These are phyloP conservation scores for Sylvilagus floridanus DNA, from an alignment of 2,797 vertebrate genomes.

Conservation along the genomic window DNA sequence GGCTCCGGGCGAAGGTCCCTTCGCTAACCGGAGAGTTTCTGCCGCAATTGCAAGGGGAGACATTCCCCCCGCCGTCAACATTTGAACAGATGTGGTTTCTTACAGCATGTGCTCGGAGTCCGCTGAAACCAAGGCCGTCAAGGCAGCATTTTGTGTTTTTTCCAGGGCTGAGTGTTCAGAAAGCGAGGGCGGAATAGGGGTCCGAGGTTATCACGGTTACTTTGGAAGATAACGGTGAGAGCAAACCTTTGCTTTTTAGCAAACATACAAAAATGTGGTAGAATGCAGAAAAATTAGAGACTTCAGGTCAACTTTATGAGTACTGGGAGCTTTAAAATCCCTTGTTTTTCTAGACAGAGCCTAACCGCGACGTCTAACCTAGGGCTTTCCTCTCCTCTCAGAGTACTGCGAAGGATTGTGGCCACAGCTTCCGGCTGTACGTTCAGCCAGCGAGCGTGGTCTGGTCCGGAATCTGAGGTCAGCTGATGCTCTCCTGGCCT, in stretches of 20 bases:
- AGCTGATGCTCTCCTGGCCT: neutral
- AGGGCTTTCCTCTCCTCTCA: neutral
- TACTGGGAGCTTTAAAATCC: neutral
- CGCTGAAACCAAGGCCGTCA: neutral
- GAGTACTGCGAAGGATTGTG: neutral
- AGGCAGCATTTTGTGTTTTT: neutral
- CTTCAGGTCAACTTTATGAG: neutral
- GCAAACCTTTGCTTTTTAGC: neutral
- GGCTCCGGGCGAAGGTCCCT: neutral
- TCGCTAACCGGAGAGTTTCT: neutral
- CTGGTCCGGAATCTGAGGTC: neutral
- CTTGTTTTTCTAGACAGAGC: slow-evolving; percentile 26
- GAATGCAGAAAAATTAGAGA: neutral
- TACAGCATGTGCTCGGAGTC: neutral
- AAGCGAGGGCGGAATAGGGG: neutral
- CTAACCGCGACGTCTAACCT: neutral
- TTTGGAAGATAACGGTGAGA: neutral
- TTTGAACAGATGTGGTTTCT: neutral
- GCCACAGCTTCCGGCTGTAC: neutral
- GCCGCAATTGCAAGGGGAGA: neutral
- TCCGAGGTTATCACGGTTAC: neutral
- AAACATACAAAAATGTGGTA: neutral
- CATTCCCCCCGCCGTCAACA: neutral
- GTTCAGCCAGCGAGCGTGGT: neutral
- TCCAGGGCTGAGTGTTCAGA: neutral